A percentile compares a stretch with the other conserved stretches of the same genome.
phyloP scores from a whole-genome alignment of 2,888 invertebrate species.

The Epistrophe eligans region DNA sequence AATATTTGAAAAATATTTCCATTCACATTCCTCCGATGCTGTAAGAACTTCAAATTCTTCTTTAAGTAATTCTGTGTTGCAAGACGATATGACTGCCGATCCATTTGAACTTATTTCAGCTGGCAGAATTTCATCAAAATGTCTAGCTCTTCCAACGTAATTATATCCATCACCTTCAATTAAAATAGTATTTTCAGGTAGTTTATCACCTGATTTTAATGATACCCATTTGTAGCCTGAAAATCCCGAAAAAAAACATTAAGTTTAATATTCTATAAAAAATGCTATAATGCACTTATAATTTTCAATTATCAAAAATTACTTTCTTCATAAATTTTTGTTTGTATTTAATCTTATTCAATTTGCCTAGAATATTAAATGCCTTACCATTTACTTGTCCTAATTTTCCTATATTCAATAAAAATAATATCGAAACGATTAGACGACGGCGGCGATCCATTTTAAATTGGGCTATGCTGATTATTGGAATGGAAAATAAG shows the following conservation, averaged over 20 bases:
- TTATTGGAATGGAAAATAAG: no score
- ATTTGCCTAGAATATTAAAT: no score
- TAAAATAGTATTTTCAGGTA: background rate
- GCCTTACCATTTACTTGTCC: no score
- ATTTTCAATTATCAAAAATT: no score
- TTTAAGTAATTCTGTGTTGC: background rate
- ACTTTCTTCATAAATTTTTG: no score
- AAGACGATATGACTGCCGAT: background rate
- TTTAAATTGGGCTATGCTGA: no score
- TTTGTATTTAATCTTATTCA: no score
- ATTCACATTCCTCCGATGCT: background rate
- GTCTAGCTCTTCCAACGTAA: slow-evolving; percentile 30
- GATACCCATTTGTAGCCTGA: slow-evolving; percentile 1
- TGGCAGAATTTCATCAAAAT: slow-evolving; percentile 20
- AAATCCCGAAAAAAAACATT: background rate
- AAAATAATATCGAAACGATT: no score
- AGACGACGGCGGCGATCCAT: no score
- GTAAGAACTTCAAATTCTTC: slow-evolving; percentile 9
- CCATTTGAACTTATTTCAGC: slow-evolving; percentile 1
- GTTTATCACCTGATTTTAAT: background rate
- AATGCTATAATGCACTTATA: no score
- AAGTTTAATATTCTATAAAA: no score
- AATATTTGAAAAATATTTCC: background rate
- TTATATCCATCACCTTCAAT: fast-evolving
- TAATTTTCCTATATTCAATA: no score